phyloP scores from a whole-genome alignment of 37 sponge, comb jelly and placozoan genomes.

The Bolinopsis microptera region DNA sequence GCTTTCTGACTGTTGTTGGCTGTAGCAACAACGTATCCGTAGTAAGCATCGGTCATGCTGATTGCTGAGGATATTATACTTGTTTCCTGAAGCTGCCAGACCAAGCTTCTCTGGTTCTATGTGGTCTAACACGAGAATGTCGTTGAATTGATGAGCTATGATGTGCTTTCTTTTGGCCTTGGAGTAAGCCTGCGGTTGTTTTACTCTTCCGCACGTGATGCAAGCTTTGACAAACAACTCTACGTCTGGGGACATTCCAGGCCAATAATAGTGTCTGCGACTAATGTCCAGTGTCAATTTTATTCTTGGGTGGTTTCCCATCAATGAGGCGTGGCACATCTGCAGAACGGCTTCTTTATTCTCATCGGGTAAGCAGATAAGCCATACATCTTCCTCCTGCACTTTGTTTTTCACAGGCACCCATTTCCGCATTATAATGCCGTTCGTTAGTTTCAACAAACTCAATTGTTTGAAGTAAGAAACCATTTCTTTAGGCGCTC shows the following conservation, averaged over 20 bases:
- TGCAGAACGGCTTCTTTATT: neutral
- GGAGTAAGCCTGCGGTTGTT: neutral
- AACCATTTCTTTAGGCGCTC: neutral
- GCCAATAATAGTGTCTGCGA: slow-evolving; percentile 21
- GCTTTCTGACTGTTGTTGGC: neutral
- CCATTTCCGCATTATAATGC: neutral
- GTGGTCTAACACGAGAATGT: slow-evolving; percentile 14
- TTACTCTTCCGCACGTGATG: neutral
- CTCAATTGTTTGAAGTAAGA: neutral
- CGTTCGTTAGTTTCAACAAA: neutral
- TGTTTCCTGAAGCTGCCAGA: neutral
- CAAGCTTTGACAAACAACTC: slow-evolving; percentile 28
- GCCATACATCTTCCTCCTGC: neutral
- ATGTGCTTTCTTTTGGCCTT: neutral
- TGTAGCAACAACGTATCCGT: neutral
- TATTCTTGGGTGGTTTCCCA: neutral
- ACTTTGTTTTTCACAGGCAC: neutral
- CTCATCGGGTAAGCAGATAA: neutral
- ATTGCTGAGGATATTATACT: neutral
- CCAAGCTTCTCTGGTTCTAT: neutral
- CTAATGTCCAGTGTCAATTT: neutral
- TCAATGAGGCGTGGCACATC: neutral
- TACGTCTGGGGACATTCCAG: neutral
- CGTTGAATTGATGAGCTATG: slow-evolving; percentile 12
- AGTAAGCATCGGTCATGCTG: neutral